Evolutionary conservation across 2,888 invertebrate genomes (phyloP), one percentile per base, ranked within the genome.

Genomic region (Oscheius sp.): DNA sequence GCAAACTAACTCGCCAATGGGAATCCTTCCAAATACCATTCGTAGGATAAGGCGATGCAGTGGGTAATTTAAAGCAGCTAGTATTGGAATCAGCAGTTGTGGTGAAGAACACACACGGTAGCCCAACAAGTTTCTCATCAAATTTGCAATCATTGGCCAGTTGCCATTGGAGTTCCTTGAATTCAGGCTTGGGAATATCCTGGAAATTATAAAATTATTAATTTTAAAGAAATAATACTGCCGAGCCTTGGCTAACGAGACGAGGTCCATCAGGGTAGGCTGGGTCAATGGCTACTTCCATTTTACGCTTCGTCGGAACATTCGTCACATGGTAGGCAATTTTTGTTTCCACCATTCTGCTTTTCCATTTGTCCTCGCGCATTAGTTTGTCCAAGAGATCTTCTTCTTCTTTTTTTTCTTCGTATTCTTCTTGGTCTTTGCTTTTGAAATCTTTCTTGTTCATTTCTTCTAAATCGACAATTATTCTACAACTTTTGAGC

Each of bases 101-200:
- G 25, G 68, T 52, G 52, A 68, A 68, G 18, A 68, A 68, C 12
- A 68, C 68, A 53, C 68, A 68, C 3, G 68, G 68, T 59, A 68
- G 68, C 16, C 68, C 68, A 52, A 68, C 9, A 5, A 68, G 25
- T 16, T n/a, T n/a, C n/a, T n/a, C n/a, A n/a, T n/a, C n/a, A n/a
- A n/a, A n/a, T n/a, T n/a, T n/a, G n/a, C n/a, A n/a, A 27, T 64
- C 64, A 64, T 35, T 64, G 6, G 64, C 64, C n/a, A 52, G 25
- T 18, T 52, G 5, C 64, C 64, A 45, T 45, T 45, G 3, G 2
- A 64, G n/a, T 64, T 64, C 64, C 18, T 18, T 9, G 9, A 52
- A 52, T 9, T 52, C 23, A 9, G 53, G 53, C 9, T 52, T 7
- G 9, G 53, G 53, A 6, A n/a, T n/a, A n/a, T n/a, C n/a, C n/a